Evolutionary conservation across 2,113 vertebrate genomes (phyloP), one percentile per base, ranked within the genome.

Genomic region (Myotis brandtii): DNA sequence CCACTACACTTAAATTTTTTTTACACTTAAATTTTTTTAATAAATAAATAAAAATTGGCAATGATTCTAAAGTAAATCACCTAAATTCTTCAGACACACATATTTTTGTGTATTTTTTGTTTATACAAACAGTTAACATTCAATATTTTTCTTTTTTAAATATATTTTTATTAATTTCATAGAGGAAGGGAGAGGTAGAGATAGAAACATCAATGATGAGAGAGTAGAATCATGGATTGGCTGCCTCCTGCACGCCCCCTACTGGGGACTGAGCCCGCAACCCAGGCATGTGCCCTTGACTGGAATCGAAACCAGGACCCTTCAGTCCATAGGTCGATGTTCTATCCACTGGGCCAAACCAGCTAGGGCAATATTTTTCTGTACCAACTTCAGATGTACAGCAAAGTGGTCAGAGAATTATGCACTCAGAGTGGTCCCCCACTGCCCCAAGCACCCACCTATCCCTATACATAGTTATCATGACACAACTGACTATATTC

Each of bases 61-160:
- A 80, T 87, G 72, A 25, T 96, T 75, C 69, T 77, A 40, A 88
- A 25, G 48, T 82, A 84, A 27, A 23, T 84, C 2, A 56, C 43
- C 77, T 95, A 82, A 83, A 89, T 82, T 94, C 46, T 81, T 90
- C 66, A 89, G 9, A 76, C 32, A 82, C 69, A 72, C 9, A 70
- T 40, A 13, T 72, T 66, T 73, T 73, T 43, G 9, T 72, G 21
- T 40, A 2, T 72, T 37, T 72, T 62, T 62, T 62, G 23, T 40
- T 73, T 46, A 37, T 73, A 32, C 43, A n/a, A 67, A 67, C 66
- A 75, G 27, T 75, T 48, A 75, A 46, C 40, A 48, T 75, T 75
- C 43, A 48, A 8, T 75, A 75, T 48, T 75, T 27, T 75, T 48
- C 43, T 48, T 59, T 23, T 59, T 52, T 59, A 9, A 59, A 59